A percentile compares a stretch with the other conserved stretches of the same genome.
phyloP scores from a whole-genome alignment of 2,888 invertebrate genomes.

The Matsumyia berberina region DNA sequence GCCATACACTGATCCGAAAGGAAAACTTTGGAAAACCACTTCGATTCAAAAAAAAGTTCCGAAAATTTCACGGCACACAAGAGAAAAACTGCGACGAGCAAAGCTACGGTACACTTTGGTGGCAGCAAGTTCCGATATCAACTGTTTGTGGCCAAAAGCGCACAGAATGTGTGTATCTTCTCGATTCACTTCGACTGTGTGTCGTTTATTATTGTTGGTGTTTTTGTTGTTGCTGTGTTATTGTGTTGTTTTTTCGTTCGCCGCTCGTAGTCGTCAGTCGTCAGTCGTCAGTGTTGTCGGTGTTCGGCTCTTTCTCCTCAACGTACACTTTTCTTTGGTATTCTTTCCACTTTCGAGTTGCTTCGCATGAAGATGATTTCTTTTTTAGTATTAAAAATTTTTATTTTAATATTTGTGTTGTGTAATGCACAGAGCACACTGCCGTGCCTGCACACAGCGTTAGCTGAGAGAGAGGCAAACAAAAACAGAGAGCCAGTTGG shows the following conservation, averaged over 20 bases:
- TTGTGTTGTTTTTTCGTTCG: conserved; percentile 36
- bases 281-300: conserved; percentile 60
- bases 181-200: conserved; percentile 73
- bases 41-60: neutral
- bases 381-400: conserved; percentile 15
- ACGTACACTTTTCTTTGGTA: conserved; percentile 5
- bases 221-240: conserved; percentile 39
- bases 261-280: conserved; percentile 21
- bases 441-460: neutral
- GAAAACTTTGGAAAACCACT: conserved; percentile 47
- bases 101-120: conserved; percentile 71
- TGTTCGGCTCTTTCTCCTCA: conserved; percentile 35
- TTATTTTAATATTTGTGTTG: conserved; percentile 22
- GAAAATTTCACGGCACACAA: conserved; percentile 39
- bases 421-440: conserved; percentile 17
- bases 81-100: conserved; percentile 40
- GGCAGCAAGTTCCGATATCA: conserved; percentile 76
- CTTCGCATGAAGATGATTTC: neutral
- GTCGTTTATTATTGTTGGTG: conserved; percentile 57
- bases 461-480: conserved; percentile 35
- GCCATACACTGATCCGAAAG: conserved; percentile 19
- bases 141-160: conserved; percentile 76
- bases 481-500: conserved; percentile 59
- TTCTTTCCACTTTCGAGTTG: neutral
- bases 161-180: conserved; percentile 76